Evolutionary conservation across 2,888 invertebrate genomes (phyloP).

Genomic region (Boloria selene): DNA sequence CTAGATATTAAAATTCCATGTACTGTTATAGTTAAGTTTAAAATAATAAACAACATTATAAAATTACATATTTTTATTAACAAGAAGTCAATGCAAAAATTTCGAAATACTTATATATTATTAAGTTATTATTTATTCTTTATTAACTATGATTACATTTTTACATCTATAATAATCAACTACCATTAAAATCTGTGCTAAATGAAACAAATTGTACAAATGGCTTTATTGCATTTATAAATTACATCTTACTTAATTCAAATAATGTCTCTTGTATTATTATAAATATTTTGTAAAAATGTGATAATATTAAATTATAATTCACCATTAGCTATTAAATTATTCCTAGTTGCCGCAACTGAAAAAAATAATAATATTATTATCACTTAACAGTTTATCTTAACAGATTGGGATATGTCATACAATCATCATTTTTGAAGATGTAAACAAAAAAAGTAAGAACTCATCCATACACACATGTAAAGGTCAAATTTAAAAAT

Average conservation of each 20-base stretch:
- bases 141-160: conserved; percentile 26
- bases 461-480: no score
- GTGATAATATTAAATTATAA: conserved; percentile 13
- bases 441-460: no score
- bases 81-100: conserved; percentile 36
- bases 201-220: conserved; percentile 37
- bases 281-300: conserved; percentile 25
- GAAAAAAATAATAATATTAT: conserved; percentile 53
- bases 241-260: conserved; percentile 11
- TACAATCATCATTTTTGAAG: no score
- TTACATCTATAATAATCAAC: conserved; percentile 23
- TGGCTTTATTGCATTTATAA: conserved; percentile 28
- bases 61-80: conserved; percentile 37
- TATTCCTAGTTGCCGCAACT: conserved; percentile 82
- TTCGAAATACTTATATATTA: conserved; percentile 20
- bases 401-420: no score
- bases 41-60: conserved; percentile 28
- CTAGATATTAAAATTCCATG: no score
- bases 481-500: no score
- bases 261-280: conserved; percentile 6
- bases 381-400: not conserved
- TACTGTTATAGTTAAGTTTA: not conserved
- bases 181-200: conserved; percentile 33
- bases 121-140: conserved; percentile 19
- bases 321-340: conserved; percentile 56